phyloP scores from a whole-genome alignment of 2,888 invertebrate species.

The Odontomyia ornata region DNA sequence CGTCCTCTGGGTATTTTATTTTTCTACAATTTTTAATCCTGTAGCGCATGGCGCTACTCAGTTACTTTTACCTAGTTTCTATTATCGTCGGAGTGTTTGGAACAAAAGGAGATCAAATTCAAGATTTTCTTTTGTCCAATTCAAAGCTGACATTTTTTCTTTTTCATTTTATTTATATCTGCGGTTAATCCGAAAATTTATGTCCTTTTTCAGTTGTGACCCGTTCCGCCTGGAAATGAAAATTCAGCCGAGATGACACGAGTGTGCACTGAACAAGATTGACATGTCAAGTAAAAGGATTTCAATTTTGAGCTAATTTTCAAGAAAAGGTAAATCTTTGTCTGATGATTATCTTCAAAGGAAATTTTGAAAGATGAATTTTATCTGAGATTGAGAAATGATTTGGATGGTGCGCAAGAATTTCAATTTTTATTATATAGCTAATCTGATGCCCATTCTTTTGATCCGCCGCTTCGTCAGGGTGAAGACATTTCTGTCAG shows the following conservation, averaged over 20 bases:
- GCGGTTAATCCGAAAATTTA: slow-evolving; percentile 34
- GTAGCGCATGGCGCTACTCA: slow-evolving; percentile 48
- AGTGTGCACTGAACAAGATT: slow-evolving; percentile 30
- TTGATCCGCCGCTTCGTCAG: too few species aligned
- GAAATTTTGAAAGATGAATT: too few species aligned
- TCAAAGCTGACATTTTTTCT: slow-evolving; percentile 36
- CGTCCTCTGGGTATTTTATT: slow-evolving; percentile 31
- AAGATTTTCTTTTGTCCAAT: neutral
- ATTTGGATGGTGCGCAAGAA: too few species aligned
- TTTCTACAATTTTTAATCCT: slow-evolving; percentile 36
- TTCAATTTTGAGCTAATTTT: slow-evolving; percentile 49
- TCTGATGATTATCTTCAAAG: too few species aligned
- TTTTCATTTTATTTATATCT: slow-evolving; percentile 37
- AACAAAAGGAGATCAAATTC: neutral
- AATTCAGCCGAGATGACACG: neutral
- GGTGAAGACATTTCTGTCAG: too few species aligned
- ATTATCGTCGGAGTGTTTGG: slow-evolving; percentile 19
- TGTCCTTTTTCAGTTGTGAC: neutral
- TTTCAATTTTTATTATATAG: too few species aligned
- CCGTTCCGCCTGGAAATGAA: neutral
- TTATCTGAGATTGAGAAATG: too few species aligned
- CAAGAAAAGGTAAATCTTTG: neutral
- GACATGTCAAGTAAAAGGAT: slow-evolving; percentile 48
- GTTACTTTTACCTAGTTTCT: slow-evolving; percentile 37
- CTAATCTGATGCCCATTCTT: too few species aligned